Percentiles rank a stretch among this genome's conserved stretches.
Evolutionary conservation across 2,797 vertebrate genomes (phyloP).

Genomic region (Buceros bicornis): DNA sequence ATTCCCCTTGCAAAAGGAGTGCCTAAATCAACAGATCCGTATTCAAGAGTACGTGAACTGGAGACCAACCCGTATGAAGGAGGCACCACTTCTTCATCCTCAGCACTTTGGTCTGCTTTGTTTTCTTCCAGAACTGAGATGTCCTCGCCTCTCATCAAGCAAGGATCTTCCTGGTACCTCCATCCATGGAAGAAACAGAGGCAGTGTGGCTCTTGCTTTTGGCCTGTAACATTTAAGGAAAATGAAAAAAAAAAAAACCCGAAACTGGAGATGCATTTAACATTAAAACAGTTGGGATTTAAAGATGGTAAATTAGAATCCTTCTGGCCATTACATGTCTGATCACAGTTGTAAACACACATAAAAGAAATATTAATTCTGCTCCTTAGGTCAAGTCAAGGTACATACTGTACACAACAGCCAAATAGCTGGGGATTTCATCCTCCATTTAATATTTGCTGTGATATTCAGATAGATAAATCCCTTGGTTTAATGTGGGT

Average conservation of each 20-base stretch:
- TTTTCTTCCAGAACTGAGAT: not conserved
- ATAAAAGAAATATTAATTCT: not conserved
- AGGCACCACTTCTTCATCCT: not conserved
- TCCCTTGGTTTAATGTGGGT: not conserved
- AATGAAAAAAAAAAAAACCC: not conserved
- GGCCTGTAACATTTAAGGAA: not conserved
- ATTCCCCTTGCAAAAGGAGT: not conserved
- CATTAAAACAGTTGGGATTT: not conserved
- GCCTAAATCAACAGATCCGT: not conserved
- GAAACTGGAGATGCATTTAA: not conserved
- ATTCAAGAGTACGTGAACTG: not conserved
- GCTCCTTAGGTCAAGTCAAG: not conserved
- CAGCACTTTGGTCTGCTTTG: not conserved
- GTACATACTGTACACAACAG: not conserved
- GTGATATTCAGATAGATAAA: not conserved
- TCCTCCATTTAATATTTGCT: not conserved
- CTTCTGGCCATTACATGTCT: not conserved
- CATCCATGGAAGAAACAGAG: not conserved
- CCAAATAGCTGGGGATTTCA: not conserved
- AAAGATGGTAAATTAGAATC: not conserved
- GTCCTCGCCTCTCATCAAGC: not conserved
- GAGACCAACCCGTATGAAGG: not conserved
- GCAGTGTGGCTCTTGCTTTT: not conserved
- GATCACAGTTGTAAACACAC: not conserved
- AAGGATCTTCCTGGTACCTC: not conserved